phyloP scores from a whole-genome alignment of 2,113 vertebrate species.

The Oriolus oriolus region DNA sequence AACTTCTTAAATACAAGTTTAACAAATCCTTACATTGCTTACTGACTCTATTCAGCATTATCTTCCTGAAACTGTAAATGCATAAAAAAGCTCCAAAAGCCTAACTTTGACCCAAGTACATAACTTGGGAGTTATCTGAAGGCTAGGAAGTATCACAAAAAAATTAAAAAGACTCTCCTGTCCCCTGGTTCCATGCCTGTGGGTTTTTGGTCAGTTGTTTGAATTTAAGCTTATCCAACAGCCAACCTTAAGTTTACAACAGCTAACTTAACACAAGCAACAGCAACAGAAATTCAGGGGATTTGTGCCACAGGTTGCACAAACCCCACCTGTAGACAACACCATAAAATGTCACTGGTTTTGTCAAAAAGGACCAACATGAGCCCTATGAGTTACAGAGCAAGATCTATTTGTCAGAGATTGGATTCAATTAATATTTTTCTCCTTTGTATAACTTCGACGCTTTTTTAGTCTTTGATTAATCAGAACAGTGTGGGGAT shows the following conservation, averaged over 20 bases:
- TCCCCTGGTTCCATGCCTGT: neutral
- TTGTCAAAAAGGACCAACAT: neutral
- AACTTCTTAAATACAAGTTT: neutral
- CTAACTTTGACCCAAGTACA: neutral
- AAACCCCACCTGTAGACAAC: neutral
- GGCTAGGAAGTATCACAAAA: neutral
- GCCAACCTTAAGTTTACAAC: neutral
- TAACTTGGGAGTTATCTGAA: neutral
- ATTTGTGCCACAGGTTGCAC: neutral
- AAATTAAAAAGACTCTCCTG: neutral
- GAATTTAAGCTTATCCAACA: neutral
- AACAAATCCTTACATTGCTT: neutral
- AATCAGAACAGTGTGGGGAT: neutral
- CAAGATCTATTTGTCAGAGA: neutral
- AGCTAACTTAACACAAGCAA: neutral
- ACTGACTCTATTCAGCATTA: neutral
- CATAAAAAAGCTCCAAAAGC: neutral
- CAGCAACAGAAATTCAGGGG: rapidly evolving
- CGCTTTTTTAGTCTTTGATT: neutral
- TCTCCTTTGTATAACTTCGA: neutral
- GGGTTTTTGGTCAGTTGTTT: neutral
- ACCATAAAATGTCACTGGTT: rapidly evolving
- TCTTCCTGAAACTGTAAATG: neutral
- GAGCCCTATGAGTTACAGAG: rapidly evolving
- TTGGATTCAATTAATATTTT: neutral